Base-by-base conservation (phyloP, 2,113 vertebrate species). In the Neodon shergylaensis region DNA sequence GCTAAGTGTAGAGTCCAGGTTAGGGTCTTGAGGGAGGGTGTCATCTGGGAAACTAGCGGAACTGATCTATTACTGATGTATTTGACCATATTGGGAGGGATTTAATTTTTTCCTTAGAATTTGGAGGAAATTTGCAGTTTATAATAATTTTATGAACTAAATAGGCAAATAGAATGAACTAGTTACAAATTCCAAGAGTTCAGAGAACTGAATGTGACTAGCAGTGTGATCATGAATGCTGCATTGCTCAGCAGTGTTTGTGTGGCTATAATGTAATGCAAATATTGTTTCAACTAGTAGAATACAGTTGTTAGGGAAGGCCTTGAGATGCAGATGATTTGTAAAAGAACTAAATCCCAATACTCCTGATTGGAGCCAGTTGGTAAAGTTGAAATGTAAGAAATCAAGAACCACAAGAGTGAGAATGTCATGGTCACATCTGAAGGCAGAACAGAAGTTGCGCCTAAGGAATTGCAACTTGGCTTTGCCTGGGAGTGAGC, bases 101-200 rank as follows among this genome's bases (percentile, higher is more conserved):
- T 84, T 66, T 66, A 11, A 0, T n/a, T 70, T 77, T 21, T 78
- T 91, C 73, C 39, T 74, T 52, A 87, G 84, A 85, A 26, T 76
- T 73, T 90, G 47, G 83, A 92, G 83, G 49, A 78, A 88, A 36
- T 88, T 52, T 58, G 85, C 42, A 47, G 49, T 68, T 88, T 78
- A 7, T 49, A 47, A 33, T 68, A 49, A 54, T 96, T 94, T 90
- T 88, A 73, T 87, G 68, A 94, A 90, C 33, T 39, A 87, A 70
- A 39, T 66, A 66, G 86, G 82, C 31, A 92, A 52, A 61, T 83
- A 86, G 61, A 88, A 70, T 28, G 82, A 87, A 91, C 47, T 54
- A 61, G 14, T 93, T 81, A 76, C 39, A 66, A 7, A 74, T 87
- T 94, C 82, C 73, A 83, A 39, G 66, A 93, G 88, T 93, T 87